Base-by-base conservation (phyloP, 2,888 invertebrate species). In the Erebia epiphron region DNA sequence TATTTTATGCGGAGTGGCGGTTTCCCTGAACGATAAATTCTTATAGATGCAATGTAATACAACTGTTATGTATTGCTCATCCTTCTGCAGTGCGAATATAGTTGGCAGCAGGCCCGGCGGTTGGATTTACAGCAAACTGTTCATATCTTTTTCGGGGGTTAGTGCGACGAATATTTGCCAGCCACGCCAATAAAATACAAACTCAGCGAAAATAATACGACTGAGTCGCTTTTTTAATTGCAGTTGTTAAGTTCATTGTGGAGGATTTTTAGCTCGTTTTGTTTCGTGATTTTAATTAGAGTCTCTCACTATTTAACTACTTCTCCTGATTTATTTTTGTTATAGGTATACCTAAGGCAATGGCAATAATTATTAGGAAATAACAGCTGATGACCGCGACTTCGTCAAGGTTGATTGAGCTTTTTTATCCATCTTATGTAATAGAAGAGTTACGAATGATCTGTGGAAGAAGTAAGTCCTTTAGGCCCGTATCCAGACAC, bases 61-160 rank as follows among this genome's bases (percentile, higher is more conserved):
- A 81, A 81, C 80, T 83, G 81, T 82, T 82, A 85, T 83, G 84
- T 82, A 85, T 84, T 79, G 82, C 83, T 83, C 85, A 87, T 87
- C 84, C 85, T 85, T 84, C 83, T 87, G 86, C 87, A 86, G 83
- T 86, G 85, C 84, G 86, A 87, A 84, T 80, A 73, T 78, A 81
- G 79, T 86, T 88, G 88, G 88, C 88, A 86, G 74, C 73, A 76
- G 78, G 82, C 88, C 88, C 85, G 79, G 78, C 77, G 73, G 79
- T 79, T 77, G 82, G 82, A 83, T 86, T 87, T 83, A 85, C 84
- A 85, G 82, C 79, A 71, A 75, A 78, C 76, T 79, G 79, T 77
- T 80, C 80, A 80, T 80, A 80, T 82, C 78, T 80, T 80, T 79
- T 78, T 76, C 75, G 74, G 75, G 77, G 77, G 73, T 75, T 74